Base-by-base conservation (phyloP, 2,888 invertebrate species). In the Drosophila prolongata region DNA sequence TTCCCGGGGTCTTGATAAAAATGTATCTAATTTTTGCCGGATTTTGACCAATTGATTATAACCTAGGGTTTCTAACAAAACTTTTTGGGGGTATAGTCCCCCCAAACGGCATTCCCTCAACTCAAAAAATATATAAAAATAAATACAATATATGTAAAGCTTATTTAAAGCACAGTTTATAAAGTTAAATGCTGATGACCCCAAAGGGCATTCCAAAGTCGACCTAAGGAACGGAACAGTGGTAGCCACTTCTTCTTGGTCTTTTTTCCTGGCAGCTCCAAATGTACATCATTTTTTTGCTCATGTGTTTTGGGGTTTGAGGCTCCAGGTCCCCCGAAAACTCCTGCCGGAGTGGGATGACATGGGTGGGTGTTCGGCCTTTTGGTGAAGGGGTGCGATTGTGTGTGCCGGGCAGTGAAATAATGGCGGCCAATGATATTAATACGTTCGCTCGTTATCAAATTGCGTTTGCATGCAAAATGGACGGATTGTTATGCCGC, bases 401-500 rank as follows among this genome's bases (percentile, higher is more conserved):
- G 53, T 57, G 37, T 47, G 65, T 47, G 73, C 40, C 38, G 61
- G 40, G 54, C 64, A 67, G 50, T 68, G 75, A 80, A 81, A 78
- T 86, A 86, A 88, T 87, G 89, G 85, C 68, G 77, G 76, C 77
- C 89, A 88, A 89, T 88, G 82, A 90, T 90, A 90, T 90, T 90
- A 89, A 90, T 90, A 89, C 79, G 90, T 90, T 90, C 90, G 88
- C 90, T 90, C 90, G 90, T 90, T 90, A 90, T 90, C 90, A 90
- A 90, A 90, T 90, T 83, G 89, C 86, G 79, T 80, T 88, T 78
- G 77, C 89, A 88, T 89, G 79, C 80, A 73, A 86, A 89, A 90
- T 88, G 89, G 89, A 89, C 89, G 82, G 64, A 77, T 78, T 80
- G 76, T 72, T 69, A 9, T 11, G 35, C 11, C 47, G 62, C 68